These are phyloP conservation scores for Cherax destructor DNA, from an alignment of 1,140 invertebrate species.

Conservation along the genomic window DNA sequence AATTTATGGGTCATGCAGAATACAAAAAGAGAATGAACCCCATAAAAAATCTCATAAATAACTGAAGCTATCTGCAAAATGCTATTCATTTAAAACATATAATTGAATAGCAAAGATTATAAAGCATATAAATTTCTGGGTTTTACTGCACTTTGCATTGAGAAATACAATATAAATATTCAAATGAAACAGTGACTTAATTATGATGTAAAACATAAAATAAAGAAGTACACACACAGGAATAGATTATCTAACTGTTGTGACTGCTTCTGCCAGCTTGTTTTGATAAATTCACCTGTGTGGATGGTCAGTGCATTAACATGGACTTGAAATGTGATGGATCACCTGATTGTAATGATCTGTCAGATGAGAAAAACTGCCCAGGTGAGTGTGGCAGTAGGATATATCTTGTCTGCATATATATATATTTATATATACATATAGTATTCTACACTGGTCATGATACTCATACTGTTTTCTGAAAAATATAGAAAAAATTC, in stretches of 20 bases:
- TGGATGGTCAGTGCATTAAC: constrained; percentile 73
- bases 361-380: constrained; percentile 78
- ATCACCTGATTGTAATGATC: constrained; percentile 77
- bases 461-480: neutral
- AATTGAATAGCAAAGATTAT: too few species aligned
- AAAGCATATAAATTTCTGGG: too few species aligned
- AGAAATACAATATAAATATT: too few species aligned
- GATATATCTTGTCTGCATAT: neutral
- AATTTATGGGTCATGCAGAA: too few species aligned
- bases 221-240: neutral
- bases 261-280: constrained; percentile 17
- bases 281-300: constrained; percentile 73
- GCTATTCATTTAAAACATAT: too few species aligned
- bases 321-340: constrained; percentile 79
- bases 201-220: too few species aligned
- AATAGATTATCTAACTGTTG: neutral
- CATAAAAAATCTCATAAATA: too few species aligned
- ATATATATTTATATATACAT: neutral
- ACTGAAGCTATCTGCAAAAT: too few species aligned
- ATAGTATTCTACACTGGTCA: neutral
- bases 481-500: neutral
- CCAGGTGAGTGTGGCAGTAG: constrained; percentile 34
- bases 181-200: too few species aligned
- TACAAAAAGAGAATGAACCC: too few species aligned
- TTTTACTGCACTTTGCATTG: too few species aligned